phyloP scores from a whole-genome alignment of 2,797 vertebrate genomes.

The Ispidina picta region DNA sequence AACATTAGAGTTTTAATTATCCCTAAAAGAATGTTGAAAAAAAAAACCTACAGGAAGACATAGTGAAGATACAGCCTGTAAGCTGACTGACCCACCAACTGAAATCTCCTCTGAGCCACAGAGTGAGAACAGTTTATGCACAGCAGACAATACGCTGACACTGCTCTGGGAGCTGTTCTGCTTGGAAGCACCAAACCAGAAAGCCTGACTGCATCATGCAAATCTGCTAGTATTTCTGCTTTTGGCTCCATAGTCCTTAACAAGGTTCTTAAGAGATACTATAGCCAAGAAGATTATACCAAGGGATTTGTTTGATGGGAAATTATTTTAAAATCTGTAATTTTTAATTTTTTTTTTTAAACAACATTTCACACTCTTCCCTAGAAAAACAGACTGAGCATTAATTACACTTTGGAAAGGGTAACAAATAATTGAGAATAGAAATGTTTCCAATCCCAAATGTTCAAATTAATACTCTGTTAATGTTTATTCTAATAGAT shows the following conservation, averaged over 20 bases:
- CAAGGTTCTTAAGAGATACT: not conserved
- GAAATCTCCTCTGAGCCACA: not conserved
- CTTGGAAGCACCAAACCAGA: not conserved
- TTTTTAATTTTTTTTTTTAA: not conserved
- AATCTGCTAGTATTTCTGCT: not conserved
- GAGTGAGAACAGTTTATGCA: not conserved
- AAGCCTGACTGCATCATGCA: not conserved
- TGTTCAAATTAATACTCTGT: not conserved
- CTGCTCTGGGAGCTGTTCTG: not conserved
- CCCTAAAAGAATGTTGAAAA: not conserved
- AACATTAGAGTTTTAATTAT: not conserved
- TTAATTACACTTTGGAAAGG: not conserved
- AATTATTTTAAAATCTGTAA: not conserved
- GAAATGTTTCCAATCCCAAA: not conserved
- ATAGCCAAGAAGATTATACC: not conserved
- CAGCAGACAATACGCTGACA: not conserved
- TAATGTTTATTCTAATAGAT: not conserved
- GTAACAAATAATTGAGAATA: not conserved
- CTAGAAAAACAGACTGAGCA: not conserved
- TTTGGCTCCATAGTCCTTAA: not conserved
- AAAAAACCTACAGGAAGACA: not conserved
- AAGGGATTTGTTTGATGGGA: not conserved
- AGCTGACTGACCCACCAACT: not conserved
- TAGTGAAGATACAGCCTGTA: not conserved
- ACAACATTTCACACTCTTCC: not conserved